phyloP scores from a whole-genome alignment of 2,888 invertebrate genomes.

The Azorinus chamasolen region DNA sequence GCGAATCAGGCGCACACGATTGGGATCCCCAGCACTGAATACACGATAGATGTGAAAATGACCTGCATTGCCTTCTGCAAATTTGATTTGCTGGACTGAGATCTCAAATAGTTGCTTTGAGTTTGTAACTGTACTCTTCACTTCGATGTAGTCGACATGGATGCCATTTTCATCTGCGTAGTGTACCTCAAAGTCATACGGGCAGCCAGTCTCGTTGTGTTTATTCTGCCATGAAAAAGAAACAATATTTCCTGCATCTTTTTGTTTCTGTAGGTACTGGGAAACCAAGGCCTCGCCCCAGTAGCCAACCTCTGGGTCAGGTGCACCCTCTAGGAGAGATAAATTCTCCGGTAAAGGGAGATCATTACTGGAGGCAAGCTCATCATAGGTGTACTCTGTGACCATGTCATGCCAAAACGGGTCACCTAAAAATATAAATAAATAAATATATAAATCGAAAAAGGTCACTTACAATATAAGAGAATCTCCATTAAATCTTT shows the following conservation, averaged over 20 bases:
- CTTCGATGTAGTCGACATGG: conserved; percentile 65
- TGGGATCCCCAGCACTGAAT: conserved; percentile 80
- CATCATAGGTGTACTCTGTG: conserved; percentile 77
- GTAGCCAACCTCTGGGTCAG: conserved; percentile 72
- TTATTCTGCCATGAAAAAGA: conserved; percentile 79
- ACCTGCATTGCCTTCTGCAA: conserved; percentile 77
- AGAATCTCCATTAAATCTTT: no score
- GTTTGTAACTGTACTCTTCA: conserved; percentile 78
- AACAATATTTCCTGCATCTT: conserved; percentile 63
- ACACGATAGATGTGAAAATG: conserved; percentile 83
- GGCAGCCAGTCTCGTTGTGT: conserved; percentile 72
- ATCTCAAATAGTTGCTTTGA: conserved; percentile 83
- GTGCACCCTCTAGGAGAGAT: conserved; percentile 41
- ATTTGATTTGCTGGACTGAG: conserved; percentile 81
- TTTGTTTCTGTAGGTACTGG: conserved; percentile 76
- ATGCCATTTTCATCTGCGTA: conserved; percentile 55
- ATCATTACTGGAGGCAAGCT: conserved; percentile 68
- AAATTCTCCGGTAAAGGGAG: conserved; percentile 57
- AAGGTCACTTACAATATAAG: no score
- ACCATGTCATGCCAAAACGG: conserved; percentile 77
- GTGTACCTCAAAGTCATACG: conserved; percentile 82
- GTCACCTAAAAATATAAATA: conserved; percentile 63
- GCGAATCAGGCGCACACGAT: conserved; percentile 73
- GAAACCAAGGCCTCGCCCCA: conserved; percentile 83
- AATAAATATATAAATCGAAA: no score